Evolutionary conservation across 1,140 invertebrate species (phyloP).

Genomic region (Papilio helenus): DNA sequence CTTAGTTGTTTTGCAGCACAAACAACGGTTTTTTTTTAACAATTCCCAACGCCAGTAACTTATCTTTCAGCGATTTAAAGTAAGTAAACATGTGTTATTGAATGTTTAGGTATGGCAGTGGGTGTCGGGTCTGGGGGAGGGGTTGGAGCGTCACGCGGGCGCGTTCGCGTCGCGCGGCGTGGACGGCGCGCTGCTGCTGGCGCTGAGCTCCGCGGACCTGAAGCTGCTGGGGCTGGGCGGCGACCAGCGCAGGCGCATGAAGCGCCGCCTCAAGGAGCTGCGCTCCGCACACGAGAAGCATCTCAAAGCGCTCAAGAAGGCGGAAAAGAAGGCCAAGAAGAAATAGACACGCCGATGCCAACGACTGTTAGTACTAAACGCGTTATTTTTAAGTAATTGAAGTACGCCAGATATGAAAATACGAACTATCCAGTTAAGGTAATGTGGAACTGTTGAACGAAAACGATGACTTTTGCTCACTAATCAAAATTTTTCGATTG

Average conservation of each 20-base stretch:
- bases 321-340: constrained; percentile 87
- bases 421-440: not conserved
- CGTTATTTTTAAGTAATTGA: not conserved
- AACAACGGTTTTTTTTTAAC: no score
- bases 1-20: no score
- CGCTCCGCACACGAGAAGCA: constrained; percentile 91
- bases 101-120: constrained; percentile 97
- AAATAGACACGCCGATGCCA: constrained; percentile 74
- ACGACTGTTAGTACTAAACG: not conserved
- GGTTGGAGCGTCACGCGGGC: constrained; percentile 92
- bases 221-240: constrained; percentile 93
- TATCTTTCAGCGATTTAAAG: no score
- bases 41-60: no score
- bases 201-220: constrained; percentile 93
- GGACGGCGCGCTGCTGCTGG: constrained; percentile 91
- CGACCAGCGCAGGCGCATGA: constrained; percentile 92
- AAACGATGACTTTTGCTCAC: constrained; percentile 17
- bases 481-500: constrained; percentile 3
- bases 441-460: not conserved
- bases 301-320: constrained; percentile 92
- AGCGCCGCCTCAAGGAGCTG: constrained; percentile 95
- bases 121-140: constrained; percentile 89
- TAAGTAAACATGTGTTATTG: no score
- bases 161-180: constrained; percentile 93
- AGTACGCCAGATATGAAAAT: not conserved